Conservation (phyloP, 2,113 vertebrate species). For the Condylura cristata region DNA sequence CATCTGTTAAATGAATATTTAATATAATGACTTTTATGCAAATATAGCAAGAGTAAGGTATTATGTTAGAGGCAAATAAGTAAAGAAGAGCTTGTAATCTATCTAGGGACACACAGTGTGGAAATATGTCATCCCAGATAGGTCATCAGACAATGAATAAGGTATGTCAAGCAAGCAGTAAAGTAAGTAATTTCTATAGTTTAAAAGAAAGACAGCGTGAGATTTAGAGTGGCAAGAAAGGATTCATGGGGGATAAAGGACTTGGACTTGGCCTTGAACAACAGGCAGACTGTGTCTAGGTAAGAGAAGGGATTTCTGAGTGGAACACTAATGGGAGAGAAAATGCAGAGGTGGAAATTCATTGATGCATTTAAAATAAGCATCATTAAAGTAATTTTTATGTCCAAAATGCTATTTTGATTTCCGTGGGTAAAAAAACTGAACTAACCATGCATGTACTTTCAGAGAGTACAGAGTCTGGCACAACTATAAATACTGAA, state of each 20-base stretch:
- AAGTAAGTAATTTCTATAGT: background rate
- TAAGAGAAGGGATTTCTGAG: background rate
- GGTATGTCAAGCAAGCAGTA: background rate
- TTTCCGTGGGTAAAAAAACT: background rate
- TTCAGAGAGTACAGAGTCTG: background rate
- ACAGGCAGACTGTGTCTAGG: background rate
- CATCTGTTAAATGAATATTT: constrained; percentile 39
- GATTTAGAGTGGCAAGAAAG: background rate
- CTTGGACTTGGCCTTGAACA: background rate
- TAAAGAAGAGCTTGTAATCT: background rate
- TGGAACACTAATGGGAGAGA: background rate
- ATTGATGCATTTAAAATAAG: background rate
- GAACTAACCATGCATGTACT: background rate
- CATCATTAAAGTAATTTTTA: background rate
- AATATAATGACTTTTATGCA: constrained; percentile 15
- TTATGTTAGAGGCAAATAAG: background rate
- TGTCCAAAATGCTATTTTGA: background rate
- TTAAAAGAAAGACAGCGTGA: background rate
- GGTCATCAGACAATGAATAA: background rate
- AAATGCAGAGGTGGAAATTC: background rate
- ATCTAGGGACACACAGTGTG: background rate
- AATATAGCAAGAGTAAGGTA: constrained; percentile 23
- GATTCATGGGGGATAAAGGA: background rate
- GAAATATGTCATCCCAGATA: constrained; percentile 6
- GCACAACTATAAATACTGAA: background rate